These are phyloP conservation scores for Aproaerema taeniolella DNA, from an alignment of 2,888 invertebrate genomes.

Conservation along the genomic window DNA sequence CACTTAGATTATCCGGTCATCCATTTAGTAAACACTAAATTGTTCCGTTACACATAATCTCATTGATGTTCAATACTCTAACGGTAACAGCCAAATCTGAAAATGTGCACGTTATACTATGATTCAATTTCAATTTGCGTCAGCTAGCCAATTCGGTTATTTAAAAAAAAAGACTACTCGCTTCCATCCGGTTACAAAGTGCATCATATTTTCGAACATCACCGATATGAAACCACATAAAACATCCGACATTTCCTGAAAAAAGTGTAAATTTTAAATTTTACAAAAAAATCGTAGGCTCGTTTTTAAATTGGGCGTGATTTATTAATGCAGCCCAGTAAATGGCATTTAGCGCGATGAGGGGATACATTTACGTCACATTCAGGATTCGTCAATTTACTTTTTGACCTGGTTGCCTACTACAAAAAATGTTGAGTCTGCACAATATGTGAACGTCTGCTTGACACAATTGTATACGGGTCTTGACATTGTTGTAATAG, in stretches of 20 bases:
- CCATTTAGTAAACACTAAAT: too few relatives aligned
- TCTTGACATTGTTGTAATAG: too few relatives aligned
- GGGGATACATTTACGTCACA: slow-evolving; percentile 42
- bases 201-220: slow-evolving; percentile 46
- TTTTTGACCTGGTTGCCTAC: too few relatives aligned
- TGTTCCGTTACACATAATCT: too few relatives aligned
- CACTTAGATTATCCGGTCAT: too few relatives aligned
- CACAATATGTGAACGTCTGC: too few relatives aligned
- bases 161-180: slow-evolving; percentile 4
- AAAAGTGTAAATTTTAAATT: slow-evolving; percentile 59
- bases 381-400: slow-evolving; percentile 33
- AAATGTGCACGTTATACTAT: too few relatives aligned
- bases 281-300: slow-evolving; percentile 47
- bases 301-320: slow-evolving; percentile 62
- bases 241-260: slow-evolving; percentile 53
- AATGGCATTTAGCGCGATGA: slow-evolving; percentile 52
- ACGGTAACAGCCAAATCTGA: too few relatives aligned
- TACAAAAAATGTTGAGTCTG: too few relatives aligned
- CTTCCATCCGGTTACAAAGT: slow-evolving; percentile 31
- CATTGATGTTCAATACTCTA: too few relatives aligned
- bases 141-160: slow-evolving; percentile 7
- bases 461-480: too few relatives aligned
- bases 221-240: slow-evolving; percentile 54
- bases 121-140: too few relatives aligned
- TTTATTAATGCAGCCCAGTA: slow-evolving; percentile 58